phyloP scores from a whole-genome alignment of 2,888 invertebrate genomes.

The Ectemnius lituratus region DNA sequence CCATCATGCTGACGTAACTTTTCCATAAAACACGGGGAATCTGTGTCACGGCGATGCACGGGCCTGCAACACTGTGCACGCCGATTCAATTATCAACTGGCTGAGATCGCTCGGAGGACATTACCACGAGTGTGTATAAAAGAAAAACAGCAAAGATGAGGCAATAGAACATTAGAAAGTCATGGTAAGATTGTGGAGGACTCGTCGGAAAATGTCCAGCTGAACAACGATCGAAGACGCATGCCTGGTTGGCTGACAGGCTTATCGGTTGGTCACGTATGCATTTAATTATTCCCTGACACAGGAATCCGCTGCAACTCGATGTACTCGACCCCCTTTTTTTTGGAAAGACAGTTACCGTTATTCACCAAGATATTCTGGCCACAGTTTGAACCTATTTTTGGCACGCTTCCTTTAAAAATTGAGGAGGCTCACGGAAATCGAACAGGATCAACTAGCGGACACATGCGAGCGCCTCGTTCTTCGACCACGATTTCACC shows the following conservation, averaged over 20 bases:
- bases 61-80: constrained; percentile 1
- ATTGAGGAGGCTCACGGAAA: constrained; percentile 43
- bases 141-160: neutral
- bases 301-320: constrained; percentile 18
- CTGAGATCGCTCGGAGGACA: constrained; percentile 6
- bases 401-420: constrained; percentile 56
- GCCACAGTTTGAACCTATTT: neutral
- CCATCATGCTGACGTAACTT: constrained; percentile 33
- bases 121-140: neutral
- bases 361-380: neutral
- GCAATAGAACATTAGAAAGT: neutral
- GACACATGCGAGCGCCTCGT: constrained; percentile 22
- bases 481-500: neutral
- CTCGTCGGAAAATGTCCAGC: neutral
- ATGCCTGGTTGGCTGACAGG: too few relatives aligned
- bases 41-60: constrained; percentile 42
- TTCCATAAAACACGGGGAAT: constrained; percentile 45
- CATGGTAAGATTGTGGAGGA: neutral
- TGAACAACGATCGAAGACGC: too few relatives aligned
- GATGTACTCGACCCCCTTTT: constrained; percentile 22
- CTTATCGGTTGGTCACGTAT: constrained; percentile 4
- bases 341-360: neutral
- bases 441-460: constrained; percentile 54
- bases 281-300: constrained; percentile 34
- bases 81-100: constrained; percentile 39